Evolutionary conservation across 2,797 vertebrate species (phyloP), one percentile per base, ranked within the genome.

Genomic region (Hydrophis major): DNA sequence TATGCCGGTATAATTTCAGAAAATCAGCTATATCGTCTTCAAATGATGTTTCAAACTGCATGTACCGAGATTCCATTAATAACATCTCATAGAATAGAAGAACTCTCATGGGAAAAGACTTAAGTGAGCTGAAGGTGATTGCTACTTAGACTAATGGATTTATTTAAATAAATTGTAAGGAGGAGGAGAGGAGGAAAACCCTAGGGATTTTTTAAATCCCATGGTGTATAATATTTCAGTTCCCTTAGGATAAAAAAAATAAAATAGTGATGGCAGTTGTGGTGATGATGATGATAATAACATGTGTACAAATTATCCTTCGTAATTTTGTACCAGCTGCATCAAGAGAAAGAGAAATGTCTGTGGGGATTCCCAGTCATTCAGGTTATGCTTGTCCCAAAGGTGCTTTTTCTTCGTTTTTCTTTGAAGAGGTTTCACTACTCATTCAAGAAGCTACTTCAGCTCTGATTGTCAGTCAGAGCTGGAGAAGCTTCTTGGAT

Each of bases 101-200:
- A 94, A 93, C 78, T 95, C 95, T 95, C 93, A 88, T 94, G 95
- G 91, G 95, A 95, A 87, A 69, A 94, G 60, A 66, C 42, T 47
- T 55, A 59, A 90, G 55, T 83, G 53, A 94, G 57, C 47, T 91
- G 18, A 37, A 92, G 95, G 92, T 91, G 93, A 32, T 94, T 95
- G 94, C 94, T 93, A 94, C 95, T 95, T 95, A 91, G 96, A 92
- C 94, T 96, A 97, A 95, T 96, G 94, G 61, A 92, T 93, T 96
- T 86, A 92, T 94, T 95, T 94, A 96, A 95, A 96, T 95, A 93
- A 91, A 94, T 61, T 93, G 92, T 90, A 94, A 74, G 66, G n/a
- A 18, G 66, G 5, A 22, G 59, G 11, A 93, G 5, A 37, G 25
- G 61, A 28, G 37, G 11, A 87, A n/a, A 83, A 47, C 74, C 37